Evolutionary conservation across 1,140 invertebrate genomes (phyloP).

Genomic region (Formica exsecta): DNA sequence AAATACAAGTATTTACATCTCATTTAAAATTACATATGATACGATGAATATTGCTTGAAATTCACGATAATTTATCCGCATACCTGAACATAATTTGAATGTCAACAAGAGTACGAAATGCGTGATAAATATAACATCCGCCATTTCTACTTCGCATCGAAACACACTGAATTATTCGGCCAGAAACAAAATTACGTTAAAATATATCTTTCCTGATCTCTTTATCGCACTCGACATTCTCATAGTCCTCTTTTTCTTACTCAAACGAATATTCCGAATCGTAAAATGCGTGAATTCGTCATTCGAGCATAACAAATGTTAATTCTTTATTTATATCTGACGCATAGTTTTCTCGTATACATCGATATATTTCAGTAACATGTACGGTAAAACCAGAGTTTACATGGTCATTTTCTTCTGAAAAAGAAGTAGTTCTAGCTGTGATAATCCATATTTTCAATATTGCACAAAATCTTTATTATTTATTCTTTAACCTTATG

Average conservation of each 20-base stretch:
- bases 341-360: not conserved
- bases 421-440: not conserved
- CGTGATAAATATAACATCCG: conserved; percentile 83
- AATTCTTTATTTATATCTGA: not conserved
- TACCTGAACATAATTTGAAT: conserved; percentile 81
- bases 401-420: not conserved
- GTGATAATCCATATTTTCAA: not conserved
- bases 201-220: not conserved
- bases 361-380: not conserved
- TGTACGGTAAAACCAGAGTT: not conserved
- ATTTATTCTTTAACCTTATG: conserved; percentile 7
- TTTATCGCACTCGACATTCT: not conserved
- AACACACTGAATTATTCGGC: conserved; percentile 73
- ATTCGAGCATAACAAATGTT: not conserved
- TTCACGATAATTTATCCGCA: conserved; percentile 27
- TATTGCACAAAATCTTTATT: not conserved
- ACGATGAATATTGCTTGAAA: not conserved
- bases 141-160: conserved; percentile 83
- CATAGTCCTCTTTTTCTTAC: not conserved
- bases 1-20: not conserved
- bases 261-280: not conserved
- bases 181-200: conserved; percentile 54
- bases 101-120: conserved; percentile 82
- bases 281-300: not conserved
- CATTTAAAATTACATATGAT: not conserved